phyloP scores from a whole-genome alignment of 1,140 invertebrate genomes.

The Homarus americanus region DNA sequence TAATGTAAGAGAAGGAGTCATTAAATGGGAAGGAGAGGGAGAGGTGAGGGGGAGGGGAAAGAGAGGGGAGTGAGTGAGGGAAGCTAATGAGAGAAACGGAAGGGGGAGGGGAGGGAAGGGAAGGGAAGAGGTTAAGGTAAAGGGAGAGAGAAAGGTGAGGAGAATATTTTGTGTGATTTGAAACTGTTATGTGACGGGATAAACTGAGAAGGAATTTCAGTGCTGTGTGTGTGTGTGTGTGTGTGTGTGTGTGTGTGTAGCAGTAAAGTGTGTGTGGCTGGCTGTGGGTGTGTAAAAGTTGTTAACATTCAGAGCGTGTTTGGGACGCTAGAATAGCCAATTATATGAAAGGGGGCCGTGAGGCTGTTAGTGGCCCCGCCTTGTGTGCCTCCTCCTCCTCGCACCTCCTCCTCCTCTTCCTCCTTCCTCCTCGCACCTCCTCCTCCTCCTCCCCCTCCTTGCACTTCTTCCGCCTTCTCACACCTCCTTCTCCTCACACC shows the following conservation, averaged over 20 bases:
- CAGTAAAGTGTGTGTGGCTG: constrained; percentile 26
- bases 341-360: constrained; percentile 59
- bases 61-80: not conserved
- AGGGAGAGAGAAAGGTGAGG: too few relatives aligned
- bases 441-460: not conserved
- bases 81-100: not conserved
- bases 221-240: not conserved
- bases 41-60: not conserved
- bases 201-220: too few relatives aligned
- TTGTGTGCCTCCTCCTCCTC: not conserved
- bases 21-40: not conserved
- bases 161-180: not conserved
- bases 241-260: constrained; percentile 6
- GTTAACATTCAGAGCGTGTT: constrained; percentile 57
- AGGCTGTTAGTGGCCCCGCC: constrained; percentile 44
- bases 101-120: not conserved
- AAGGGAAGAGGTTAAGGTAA: not conserved
- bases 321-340: constrained; percentile 67
- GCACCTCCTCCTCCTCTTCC: not conserved
- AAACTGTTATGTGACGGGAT: too few relatives aligned
- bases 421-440: not conserved
- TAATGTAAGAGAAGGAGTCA: constrained; percentile 23
- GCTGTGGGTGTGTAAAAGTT: constrained; percentile 34
- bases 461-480: too few relatives aligned
- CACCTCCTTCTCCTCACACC: not conserved